Base-by-base conservation (phyloP, 2,888 invertebrate genomes). In the Leucania comma region DNA sequence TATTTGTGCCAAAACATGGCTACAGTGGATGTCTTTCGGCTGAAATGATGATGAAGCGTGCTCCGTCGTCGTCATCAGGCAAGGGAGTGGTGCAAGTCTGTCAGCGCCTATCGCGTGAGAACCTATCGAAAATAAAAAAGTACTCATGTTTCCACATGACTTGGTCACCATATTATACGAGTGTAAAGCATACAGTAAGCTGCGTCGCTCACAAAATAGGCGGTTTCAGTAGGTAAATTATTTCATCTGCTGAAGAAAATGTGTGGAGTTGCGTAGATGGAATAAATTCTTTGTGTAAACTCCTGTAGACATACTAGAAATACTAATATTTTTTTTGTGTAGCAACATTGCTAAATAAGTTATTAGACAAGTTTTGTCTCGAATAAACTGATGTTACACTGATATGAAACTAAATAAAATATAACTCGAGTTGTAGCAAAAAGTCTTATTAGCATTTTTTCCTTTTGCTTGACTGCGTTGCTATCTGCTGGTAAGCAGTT, bases 141-240 rank as follows among this genome's bases (percentile, higher is more conserved):
- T 14, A 14, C 17, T 6, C 17, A 42, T n/a, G 46, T 6, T n/a
- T 48, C n/a, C 17, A 48, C 22, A 57, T 14, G 2, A 35, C 9
- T 10, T 82, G 67, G 75, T 56, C 72, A 72, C 79, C 62, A 4
- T 29, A 50, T 24, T 51, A 29, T 53, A 42, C 2, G 63, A 68
- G 60, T 56, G 57, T 79, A 71, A 68, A 78, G 35, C 78, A 63
- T 72, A 71, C 26, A 53, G 66, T 58, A 54, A 69, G 66, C 70
- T 57, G 58, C 57, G 75, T 79, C 63, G 56, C 65, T 56, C 75
- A 68, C 72, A 68, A 66, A 72, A 64, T 69, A 60, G 70, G 63
- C 68, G 66, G 82, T 66, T 78, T 59, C 71, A 57, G 82, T 80
- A n/a, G n/a, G n/a, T n/a, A 81, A 78, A 80, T 78, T 80, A 80